A percentile compares a stretch with the other conserved stretches of the same genome.
These are phyloP conservation scores for Glaucopsyche alexis DNA, from an alignment of 2,888 invertebrate species.

Conservation along the genomic window DNA sequence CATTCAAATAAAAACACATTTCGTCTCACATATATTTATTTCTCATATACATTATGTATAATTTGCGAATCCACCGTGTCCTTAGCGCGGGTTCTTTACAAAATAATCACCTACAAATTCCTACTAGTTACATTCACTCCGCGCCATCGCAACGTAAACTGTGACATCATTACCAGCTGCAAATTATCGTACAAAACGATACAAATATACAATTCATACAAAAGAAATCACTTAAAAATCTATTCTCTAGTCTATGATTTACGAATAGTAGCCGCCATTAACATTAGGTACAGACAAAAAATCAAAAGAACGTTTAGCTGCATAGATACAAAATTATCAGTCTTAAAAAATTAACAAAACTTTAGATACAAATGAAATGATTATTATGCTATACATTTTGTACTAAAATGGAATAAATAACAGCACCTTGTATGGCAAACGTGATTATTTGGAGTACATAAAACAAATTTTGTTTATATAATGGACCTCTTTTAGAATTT, in stretches of 20 bases:
- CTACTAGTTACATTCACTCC: constrained; percentile 68
- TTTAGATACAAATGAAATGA: constrained; percentile 44
- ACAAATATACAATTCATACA: constrained; percentile 35
- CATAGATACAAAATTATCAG: constrained; percentile 58
- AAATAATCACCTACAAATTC: constrained; percentile 71
- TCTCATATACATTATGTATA: constrained; percentile 80
- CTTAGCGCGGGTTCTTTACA: constrained; percentile 72
- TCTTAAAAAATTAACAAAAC: constrained; percentile 53
- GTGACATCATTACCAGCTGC: constrained; percentile 57
- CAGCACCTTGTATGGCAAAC: constrained; percentile 56
- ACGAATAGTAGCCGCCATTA: constrained; percentile 11
- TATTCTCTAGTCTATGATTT: neutral
- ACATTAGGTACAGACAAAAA: constrained; percentile 23
- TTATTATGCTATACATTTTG: constrained; percentile 49
- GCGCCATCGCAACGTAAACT: constrained; percentile 58
- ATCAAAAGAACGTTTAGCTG: constrained; percentile 36
- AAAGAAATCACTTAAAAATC: constrained; percentile 11
- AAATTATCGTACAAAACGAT: constrained; percentile 38
- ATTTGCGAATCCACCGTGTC: constrained; percentile 79
- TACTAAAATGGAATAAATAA: constrained; percentile 58
- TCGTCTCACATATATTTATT: constrained; percentile 80
- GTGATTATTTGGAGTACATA: constrained; percentile 21
- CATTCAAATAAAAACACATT: constrained; percentile 45
- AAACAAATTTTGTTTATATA: constrained; percentile 20
- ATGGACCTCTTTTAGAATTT: constrained; percentile 24